phyloP scores from a whole-genome alignment of 1,140 invertebrate genomes.

The Pseudomyrmex pallidus region DNA sequence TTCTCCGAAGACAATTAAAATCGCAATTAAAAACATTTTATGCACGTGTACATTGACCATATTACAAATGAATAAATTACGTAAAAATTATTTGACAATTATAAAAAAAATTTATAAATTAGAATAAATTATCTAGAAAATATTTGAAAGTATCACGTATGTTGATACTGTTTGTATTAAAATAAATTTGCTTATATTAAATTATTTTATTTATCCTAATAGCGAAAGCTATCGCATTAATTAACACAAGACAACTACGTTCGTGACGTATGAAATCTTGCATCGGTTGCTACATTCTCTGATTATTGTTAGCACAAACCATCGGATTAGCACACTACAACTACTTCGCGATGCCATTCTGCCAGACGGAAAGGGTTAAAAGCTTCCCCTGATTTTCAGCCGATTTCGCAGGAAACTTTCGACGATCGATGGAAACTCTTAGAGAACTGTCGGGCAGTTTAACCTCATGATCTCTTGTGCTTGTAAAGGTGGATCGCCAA shows the following conservation, averaged over 20 bases:
- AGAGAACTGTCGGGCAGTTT: conserved; percentile 33
- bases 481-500: not conserved
- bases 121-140: no score
- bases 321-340: not conserved
- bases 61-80: not conserved
- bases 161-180: no score
- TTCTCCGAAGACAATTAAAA: not conserved
- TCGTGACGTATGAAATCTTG: conserved; percentile 24
- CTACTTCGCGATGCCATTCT: conserved; percentile 26
- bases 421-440: conserved; percentile 46
- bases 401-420: conserved; percentile 48
- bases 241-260: not conserved
- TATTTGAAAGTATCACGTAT: no score
- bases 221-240: not conserved
- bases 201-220: not conserved
- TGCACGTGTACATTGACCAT: not conserved
- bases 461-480: conserved; percentile 41
- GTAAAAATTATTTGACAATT: no score
- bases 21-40: not conserved
- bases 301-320: conserved; percentile 30
- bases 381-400: conserved; percentile 52
- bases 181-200: no score
- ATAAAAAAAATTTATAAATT: no score
- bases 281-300: conserved; percentile 15
- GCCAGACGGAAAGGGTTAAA: conserved; percentile 45